Evolutionary conservation across 2,113 vertebrate species (phyloP), one percentile per base, ranked within the genome.

Genomic region (Megaleporinus macrocephalus): DNA sequence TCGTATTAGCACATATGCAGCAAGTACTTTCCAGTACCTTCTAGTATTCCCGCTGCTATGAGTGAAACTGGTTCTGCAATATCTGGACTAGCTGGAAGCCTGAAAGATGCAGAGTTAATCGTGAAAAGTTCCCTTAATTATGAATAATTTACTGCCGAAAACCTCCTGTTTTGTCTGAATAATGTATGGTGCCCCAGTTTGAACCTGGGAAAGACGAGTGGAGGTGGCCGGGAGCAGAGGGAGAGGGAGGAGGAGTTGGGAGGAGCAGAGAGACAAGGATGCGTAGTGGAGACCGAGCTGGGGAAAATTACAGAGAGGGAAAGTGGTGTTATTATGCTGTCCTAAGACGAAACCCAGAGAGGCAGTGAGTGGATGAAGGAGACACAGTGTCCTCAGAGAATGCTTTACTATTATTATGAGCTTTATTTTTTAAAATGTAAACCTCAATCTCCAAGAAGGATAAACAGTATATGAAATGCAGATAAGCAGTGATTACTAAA

Each of bases 91-190:
- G 24, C 36, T 47, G 47, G 57, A 10, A 61, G 33, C 3, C n/a
- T 51, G 15, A 26, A 68, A 36, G 18, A 76, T 14, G 33, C 26
- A n/a, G 59, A 33, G 30, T 61, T 61, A 41, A 33, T 33, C 11
- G 61, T n/a, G 15, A 44, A 20, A 14, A 57, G 15, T n/a, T 53
- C 24, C 20, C 41, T 20, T 53, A 15, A 80, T 78, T 49, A 73
- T 63, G 30, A 84, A 86, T 84, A 36, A 81, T 85, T 68, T 30
- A 47, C 11, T n/a, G 22, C 16, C 41, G 30, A 76, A 74, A 82
- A 59, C 47, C 71, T 75, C 11, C 51, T 3, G 24, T 57, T 36
- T 16, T 71, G 59, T 47, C n/a, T 77, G 41, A 79, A 86, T 86
- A 76, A 87, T 80, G 81, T 36, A 84, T 72, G 22, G 29, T 1